phyloP scores from a whole-genome alignment of 2,888 invertebrate species.

The Spodoptera picta region DNA sequence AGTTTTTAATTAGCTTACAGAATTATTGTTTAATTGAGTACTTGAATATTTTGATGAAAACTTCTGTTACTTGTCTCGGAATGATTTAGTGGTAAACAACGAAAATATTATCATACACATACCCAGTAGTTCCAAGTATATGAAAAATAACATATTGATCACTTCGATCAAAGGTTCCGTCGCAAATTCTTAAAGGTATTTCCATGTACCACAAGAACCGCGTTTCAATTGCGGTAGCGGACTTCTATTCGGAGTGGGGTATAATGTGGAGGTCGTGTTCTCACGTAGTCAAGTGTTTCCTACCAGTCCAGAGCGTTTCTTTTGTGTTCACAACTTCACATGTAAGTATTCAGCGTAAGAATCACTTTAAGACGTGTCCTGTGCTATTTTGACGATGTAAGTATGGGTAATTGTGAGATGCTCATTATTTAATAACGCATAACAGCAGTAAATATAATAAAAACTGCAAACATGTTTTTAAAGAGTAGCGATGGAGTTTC shows the following conservation, averaged over 20 bases:
- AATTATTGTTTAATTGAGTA: conserved; percentile 5
- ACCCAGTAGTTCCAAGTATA: neutral
- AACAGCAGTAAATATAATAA: too few relatives aligned
- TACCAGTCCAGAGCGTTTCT: conserved; percentile 40
- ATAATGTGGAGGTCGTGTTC: conserved; percentile 51
- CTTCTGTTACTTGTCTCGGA: too few relatives aligned
- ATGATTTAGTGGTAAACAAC: too few relatives aligned
- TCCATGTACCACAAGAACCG: conserved; percentile 36
- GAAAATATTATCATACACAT: neutral
- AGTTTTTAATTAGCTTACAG: conserved; percentile 21
- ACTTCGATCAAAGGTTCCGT: conserved; percentile 41
- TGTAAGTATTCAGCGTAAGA: neutral
- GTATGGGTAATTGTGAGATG: too few relatives aligned
- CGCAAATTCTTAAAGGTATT: conserved; percentile 46
- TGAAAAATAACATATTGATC: conserved; percentile 26
- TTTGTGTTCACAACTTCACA: conserved; percentile 38
- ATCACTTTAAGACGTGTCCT: too few relatives aligned
- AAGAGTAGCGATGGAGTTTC: too few relatives aligned
- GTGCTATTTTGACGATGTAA: too few relatives aligned
- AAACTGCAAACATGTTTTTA: too few relatives aligned
- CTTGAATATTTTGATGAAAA: neutral
- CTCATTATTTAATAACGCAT: too few relatives aligned
- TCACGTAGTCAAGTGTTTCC: conserved; percentile 50
- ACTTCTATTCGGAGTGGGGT: conserved; percentile 25
- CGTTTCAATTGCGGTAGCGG: conserved; percentile 40